phyloP scores from a whole-genome alignment of 2,888 invertebrate genomes.

The Melitaea athalia region DNA sequence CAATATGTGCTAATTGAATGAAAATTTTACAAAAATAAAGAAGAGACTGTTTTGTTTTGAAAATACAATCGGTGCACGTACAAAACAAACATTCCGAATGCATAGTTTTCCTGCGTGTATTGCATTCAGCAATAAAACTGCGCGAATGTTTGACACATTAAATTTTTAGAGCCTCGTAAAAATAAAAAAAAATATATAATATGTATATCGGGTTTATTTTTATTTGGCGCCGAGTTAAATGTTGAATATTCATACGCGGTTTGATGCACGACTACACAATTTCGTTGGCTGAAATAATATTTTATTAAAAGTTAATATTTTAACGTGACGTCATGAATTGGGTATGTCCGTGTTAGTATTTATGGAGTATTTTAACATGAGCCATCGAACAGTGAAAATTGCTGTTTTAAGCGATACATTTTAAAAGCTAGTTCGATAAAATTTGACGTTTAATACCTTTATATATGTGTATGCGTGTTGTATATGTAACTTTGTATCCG shows the following conservation, averaged over 20 bases:
- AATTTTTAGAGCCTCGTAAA: conserved; percentile 59
- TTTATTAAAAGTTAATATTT: conserved; percentile 39
- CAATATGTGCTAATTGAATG: background rate
- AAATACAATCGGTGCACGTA: conserved; percentile 17
- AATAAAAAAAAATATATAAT: conserved; percentile 45
- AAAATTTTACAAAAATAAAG: conserved; percentile 1
- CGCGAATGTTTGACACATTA: conserved; percentile 47
- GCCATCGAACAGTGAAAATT: conserved; percentile 3
- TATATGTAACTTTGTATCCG: background rate
- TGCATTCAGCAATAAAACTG: conserved; percentile 34
- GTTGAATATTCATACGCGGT: conserved; percentile 46
- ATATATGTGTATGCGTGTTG: background rate
- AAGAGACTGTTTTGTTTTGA: conserved; percentile 16
- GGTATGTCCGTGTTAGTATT: conserved; percentile 36
- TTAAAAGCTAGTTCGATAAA: background rate
- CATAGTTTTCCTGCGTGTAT: conserved; percentile 28
- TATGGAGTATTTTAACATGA: conserved; percentile 1
- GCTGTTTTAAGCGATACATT: conserved; percentile 10
- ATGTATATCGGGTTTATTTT: conserved; percentile 50
- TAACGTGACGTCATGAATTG: conserved; percentile 40
- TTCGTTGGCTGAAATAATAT: conserved; percentile 40
- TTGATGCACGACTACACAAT: conserved; percentile 41
- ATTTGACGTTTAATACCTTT: background rate
- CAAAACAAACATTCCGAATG: conserved; percentile 29
- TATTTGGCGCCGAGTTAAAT: conserved; percentile 46